Evolutionary conservation across 1,140 invertebrate genomes (phyloP), one percentile per base, ranked within the genome.

Genomic region (Sitobion miscanthi): DNA sequence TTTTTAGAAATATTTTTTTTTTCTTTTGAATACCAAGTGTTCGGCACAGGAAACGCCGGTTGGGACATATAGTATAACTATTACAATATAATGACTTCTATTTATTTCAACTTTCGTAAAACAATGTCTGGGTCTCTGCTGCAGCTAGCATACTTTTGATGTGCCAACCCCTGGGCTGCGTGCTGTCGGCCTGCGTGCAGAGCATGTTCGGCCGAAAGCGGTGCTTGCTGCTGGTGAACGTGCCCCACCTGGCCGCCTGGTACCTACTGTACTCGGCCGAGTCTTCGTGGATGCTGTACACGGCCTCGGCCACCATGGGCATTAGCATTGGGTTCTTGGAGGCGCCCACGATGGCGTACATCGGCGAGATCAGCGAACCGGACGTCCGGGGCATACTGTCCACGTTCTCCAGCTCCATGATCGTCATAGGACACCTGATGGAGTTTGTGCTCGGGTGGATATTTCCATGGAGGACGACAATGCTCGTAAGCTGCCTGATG

Each of bases 291-390:
- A 85, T 93, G 42, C 93, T 95, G 45, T 94, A 94, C 82, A n/a
- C 93, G 1, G 94, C 95, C 0, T 93, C 94, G 3, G 85, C 94
- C 8, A 30, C 94, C 30, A 94, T 95, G 94, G 95, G 95, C 30
- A 42, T 87, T 93, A 96, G 96, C n/a, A 95, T 96, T 30, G 96
- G 96, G 0, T 95, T 96, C 25, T 96, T 96, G 95, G 95, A 95
- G 85, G 96, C 96, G 14, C 96, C 96, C 9, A 95, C 96, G 38
- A 95, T 96, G 90, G 95, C 96, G 2, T 96, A 96, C 94, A 95
- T 96, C 14, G 96, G 96, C 11, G 96, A 96, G 95, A 96, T 96
- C 14, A 95, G 95, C 95, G 96, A 95, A 95, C 95, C 94, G 77
- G 42, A 89, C 17, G 88, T 94, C 25, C 54, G 94, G 25, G 94